phyloP scores from a whole-genome alignment of 2,888 invertebrate genomes.

The Achlya flavicornis region DNA sequence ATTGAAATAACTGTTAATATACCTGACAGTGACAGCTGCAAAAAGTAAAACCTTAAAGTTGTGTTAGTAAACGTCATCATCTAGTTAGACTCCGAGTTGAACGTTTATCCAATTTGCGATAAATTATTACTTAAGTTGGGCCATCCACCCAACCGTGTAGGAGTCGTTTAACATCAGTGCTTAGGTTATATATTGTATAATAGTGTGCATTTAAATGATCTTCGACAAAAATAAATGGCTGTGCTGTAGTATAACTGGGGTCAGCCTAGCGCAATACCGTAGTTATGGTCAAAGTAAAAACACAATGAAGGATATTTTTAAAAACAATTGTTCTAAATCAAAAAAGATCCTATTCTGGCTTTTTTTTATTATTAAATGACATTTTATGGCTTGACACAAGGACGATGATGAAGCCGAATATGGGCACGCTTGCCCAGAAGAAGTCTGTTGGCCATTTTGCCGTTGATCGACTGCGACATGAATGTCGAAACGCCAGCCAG shows the following conservation, averaged over 20 bases:
- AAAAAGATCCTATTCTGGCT: too few species aligned
- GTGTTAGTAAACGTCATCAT: too few species aligned
- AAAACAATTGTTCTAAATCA: not conserved
- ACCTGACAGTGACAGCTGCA: too few species aligned
- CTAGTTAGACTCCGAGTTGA: too few species aligned
- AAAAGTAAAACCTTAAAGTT: too few species aligned
- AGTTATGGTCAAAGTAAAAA: not conserved
- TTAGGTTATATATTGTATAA: slow-evolving; percentile 14
- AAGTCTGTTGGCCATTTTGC: too few species aligned
- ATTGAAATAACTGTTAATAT: too few species aligned
- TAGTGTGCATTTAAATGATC: slow-evolving; percentile 12
- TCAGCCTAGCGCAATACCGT: not conserved
- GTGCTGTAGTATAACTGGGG: not conserved
- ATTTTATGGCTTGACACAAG: not conserved
- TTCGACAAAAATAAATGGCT: slow-evolving; percentile 4
- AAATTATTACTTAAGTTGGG: not conserved
- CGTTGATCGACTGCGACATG: too few species aligned
- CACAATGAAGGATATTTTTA: not conserved
- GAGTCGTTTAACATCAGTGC: not conserved
- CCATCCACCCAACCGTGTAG: not conserved
- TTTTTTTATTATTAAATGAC: too few species aligned
- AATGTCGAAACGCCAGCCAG: too few species aligned
- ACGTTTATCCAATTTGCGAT: not conserved
- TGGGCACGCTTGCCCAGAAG: too few species aligned
- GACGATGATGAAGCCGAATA: too few species aligned